phyloP scores from a whole-genome alignment of 2,797 vertebrate genomes.

The Xenops minutus region DNA sequence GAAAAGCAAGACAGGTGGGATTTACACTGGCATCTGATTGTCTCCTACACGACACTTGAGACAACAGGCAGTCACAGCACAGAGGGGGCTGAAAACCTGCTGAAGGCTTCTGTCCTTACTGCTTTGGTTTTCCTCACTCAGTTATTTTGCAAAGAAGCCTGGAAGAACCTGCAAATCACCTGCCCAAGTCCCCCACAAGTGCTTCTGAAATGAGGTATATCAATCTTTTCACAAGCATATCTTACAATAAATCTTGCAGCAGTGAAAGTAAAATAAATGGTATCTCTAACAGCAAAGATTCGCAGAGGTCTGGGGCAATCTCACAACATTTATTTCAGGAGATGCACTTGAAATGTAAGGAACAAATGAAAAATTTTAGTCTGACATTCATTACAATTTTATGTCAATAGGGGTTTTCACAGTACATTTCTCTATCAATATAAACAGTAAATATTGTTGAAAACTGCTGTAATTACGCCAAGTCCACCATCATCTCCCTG shows the following conservation, averaged over 20 bases:
- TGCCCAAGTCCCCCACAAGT: not conserved
- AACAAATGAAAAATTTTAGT: not conserved
- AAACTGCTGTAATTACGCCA: not conserved
- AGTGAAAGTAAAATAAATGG: not conserved
- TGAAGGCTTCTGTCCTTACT: not conserved
- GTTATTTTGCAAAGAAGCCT: not conserved
- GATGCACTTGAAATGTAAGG: not conserved
- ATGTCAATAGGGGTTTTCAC: not conserved
- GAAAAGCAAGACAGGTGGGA: not conserved
- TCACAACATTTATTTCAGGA: not conserved
- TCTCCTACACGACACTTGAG: not conserved
- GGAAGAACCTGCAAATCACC: not conserved
- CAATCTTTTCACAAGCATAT: not conserved
- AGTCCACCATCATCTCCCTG: not conserved
- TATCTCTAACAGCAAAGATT: not conserved
- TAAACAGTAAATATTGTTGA: not conserved
- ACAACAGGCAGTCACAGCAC: not conserved
- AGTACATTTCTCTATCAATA: not conserved
- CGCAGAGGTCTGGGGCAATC: not conserved
- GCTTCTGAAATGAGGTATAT: not conserved
- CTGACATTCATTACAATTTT: not conserved
- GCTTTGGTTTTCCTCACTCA: not conserved
- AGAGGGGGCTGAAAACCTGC: not conserved
- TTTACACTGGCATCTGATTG: not conserved
- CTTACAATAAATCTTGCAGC: not conserved